Base-by-base conservation (phyloP, 1,140 invertebrate genomes). In the Lepidurus couesii region DNA sequence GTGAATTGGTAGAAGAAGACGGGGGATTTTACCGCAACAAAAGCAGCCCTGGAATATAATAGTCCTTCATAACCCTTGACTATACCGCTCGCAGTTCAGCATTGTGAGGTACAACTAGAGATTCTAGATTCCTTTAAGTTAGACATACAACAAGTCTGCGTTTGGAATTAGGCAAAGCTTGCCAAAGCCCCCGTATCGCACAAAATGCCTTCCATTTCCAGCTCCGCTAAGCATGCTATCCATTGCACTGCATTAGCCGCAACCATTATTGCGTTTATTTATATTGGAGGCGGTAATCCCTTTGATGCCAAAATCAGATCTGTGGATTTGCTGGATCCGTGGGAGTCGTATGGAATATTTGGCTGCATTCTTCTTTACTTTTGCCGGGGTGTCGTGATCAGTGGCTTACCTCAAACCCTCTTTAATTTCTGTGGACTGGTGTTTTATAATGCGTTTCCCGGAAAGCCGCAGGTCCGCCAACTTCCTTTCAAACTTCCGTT, bases 371-470 rank as follows among this genome's bases (percentile, higher is more conserved):
- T 91, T 75, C 88, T 98, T 73, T 97, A 97, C 84, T 83, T 92
- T 45, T 84, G 97, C 74, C 87, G 95, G 79, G 88, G 92, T 77
- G 86, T 96, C 7, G 94, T 95, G 44, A 90, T 98, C 82, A 88
- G 98, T 13, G 94, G 95, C 24, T 86, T 95, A 82, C 94, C 94
- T 13, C 93, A 95, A 89, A 93, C 95, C 77, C 82, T 98, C 10
- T 96, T 95, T 85, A 98, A 98, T 86, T 95, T 96, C 84, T 87
- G 93, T 79, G 97, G 96, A 76, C 86, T 99, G 43, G 90, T 93
- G 44, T 89, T 95, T 79, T 98, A 96, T 85, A 98, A 98, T 87
- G 93, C 95, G 78, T 98, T 98, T 85, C 95, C 95, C 45, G 93
- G 95, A 81, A 96, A 95, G 87, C 94, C 98, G 7, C 88, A 91